phyloP scores from a whole-genome alignment of 2,797 vertebrate species.

The Argentina silus region DNA sequence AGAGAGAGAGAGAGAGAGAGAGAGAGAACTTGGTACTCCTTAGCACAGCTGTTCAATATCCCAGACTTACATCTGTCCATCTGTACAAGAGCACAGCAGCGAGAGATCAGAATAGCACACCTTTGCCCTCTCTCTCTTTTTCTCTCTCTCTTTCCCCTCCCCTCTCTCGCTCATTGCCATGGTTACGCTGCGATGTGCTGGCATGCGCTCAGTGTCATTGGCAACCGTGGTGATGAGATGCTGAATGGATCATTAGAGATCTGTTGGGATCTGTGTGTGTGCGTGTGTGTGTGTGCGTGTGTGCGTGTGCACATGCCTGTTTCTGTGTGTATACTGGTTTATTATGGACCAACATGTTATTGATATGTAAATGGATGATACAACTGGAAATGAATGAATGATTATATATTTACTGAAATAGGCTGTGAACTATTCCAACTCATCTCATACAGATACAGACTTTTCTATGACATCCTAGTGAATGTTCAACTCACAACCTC shows the following conservation, averaged over 20 bases:
- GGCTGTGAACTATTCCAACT: too few relatives aligned
- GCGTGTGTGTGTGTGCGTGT: conserved; percentile 5
- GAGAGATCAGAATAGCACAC: neutral
- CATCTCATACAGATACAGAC: neutral
- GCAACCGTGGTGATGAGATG: conserved; percentile 61
- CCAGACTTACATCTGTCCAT: conserved; percentile 22
- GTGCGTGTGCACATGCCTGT: conserved; percentile 10
- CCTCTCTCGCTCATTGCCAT: conserved; percentile 69
- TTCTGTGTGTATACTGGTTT: neutral
- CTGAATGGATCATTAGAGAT: conserved; percentile 65
- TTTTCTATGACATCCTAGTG: neutral
- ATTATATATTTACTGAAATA: too few relatives aligned
- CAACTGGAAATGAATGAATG: too few relatives aligned
- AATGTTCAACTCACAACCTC: neutral
- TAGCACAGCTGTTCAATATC: conserved; percentile 19
- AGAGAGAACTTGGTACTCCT: conserved; percentile 8
- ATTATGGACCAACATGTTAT: too few relatives aligned
- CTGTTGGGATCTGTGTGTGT: conserved; percentile 31
- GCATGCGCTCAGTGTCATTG: conserved; percentile 62
- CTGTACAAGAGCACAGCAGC: neutral
- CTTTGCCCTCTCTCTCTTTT: neutral
- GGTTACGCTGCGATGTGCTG: conserved; percentile 65
- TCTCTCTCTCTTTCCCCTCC: conserved; percentile 34
- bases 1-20: neutral
- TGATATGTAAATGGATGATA: too few relatives aligned